Percentiles rank a stretch among this genome's conserved stretches.
Conservation (phyloP, 2,113 vertebrate species). For the Lasiurus borealis region DNA sequence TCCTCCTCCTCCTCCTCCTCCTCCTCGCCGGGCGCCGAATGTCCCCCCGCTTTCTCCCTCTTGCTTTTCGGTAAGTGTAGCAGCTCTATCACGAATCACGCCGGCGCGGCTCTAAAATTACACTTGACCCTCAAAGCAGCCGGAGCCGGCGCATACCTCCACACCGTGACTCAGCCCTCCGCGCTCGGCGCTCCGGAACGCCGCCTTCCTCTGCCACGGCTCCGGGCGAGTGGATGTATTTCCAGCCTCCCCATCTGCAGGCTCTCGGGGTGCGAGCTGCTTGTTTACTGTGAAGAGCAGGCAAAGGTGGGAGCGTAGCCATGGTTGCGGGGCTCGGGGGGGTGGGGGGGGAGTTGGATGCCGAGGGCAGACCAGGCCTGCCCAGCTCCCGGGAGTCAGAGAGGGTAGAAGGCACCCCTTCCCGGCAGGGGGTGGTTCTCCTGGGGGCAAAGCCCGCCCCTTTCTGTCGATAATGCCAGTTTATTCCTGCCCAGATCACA, state of each 20-base stretch:
- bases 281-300: conserved; percentile 75
- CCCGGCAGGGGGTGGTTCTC: background rate
- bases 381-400: background rate
- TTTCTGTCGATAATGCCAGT: background rate
- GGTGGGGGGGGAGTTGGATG: background rate
- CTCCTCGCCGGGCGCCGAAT: conserved; percentile 8
- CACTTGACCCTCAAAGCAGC: conserved; percentile 56
- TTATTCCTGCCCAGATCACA: fast-evolving
- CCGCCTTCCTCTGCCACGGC: conserved; percentile 45
- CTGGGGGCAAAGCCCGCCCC: background rate
- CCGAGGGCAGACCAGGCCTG: background rate
- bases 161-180: conserved; percentile 68
- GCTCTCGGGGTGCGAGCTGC: conserved; percentile 54
- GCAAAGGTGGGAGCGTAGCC: background rate
- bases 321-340: background rate
- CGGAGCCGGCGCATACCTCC: background rate
- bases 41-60: background rate
- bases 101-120: conserved; percentile 65
- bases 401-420: background rate
- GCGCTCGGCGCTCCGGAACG: conserved; percentile 35
- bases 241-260: conserved; percentile 69
- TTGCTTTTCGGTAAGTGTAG: background rate
- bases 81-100: conserved; percentile 69
- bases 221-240: conserved; percentile 71
- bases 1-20: no score